phyloP scores from a whole-genome alignment of 1,140 invertebrate genomes.

The Pogonognathellus flavescens region DNA sequence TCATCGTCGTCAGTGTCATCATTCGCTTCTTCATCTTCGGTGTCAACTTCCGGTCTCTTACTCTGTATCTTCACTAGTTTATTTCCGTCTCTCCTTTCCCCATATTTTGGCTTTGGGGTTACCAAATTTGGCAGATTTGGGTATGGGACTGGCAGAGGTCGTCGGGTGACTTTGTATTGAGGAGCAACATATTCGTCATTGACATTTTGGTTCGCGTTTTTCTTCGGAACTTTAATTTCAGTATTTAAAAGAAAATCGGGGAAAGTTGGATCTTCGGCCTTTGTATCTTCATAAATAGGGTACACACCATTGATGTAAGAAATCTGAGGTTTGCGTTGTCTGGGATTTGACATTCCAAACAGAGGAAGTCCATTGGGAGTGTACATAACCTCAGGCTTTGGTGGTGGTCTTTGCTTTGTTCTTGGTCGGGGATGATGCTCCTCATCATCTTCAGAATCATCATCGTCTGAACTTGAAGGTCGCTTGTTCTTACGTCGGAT shows the following conservation, averaged over 20 bases:
- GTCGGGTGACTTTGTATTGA: slow-evolving; percentile 39
- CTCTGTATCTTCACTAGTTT: neutral
- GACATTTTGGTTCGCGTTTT: neutral
- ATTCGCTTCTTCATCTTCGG: slow-evolving; percentile 37
- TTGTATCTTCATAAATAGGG: slow-evolving; percentile 39
- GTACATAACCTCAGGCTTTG: slow-evolving; percentile 51
- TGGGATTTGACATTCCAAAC: neutral
- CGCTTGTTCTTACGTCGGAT: neutral
- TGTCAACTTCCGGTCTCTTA: neutral
- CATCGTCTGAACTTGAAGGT: neutral
- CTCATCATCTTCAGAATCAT: neutral
- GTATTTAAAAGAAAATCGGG: slow-evolving; percentile 55
- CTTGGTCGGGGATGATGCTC: slow-evolving; percentile 9
- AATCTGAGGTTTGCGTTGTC: neutral
- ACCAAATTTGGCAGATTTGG: slow-evolving; percentile 30
- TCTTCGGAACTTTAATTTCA: neutral
- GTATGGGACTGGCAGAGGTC: slow-evolving; percentile 17
- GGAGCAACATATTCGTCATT: slow-evolving; percentile 36
- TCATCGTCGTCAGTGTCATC: neutral
- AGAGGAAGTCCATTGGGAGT: neutral
- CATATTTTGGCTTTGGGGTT: neutral
- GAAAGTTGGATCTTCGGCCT: slow-evolving; percentile 56
- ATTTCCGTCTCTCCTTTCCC: neutral
- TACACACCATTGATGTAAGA: slow-evolving; percentile 50
- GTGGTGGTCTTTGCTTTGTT: slow-evolving; percentile 25